Evolutionary conservation across 2,113 vertebrate species (phyloP).

Genomic region (Etheostoma cragini): DNA sequence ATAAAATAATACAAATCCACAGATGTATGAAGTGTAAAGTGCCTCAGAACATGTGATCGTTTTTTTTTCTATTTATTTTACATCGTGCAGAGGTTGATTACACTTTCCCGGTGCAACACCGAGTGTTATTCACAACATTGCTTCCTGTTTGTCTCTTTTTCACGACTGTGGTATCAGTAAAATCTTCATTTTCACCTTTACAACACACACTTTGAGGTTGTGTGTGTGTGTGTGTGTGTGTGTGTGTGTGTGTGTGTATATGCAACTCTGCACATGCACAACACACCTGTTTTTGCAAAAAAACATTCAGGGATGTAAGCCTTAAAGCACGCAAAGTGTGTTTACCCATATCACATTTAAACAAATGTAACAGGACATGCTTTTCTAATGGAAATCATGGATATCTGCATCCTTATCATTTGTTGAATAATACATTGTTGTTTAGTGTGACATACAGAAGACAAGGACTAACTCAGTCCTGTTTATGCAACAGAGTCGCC

Average conservation of each 20-base stretch:
- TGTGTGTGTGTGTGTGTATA: not conserved
- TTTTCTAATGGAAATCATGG: not conserved
- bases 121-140: conserved; percentile 29
- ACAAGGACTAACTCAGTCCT: not conserved
- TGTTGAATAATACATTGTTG: not conserved
- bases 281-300: conserved; percentile 32
- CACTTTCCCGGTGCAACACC: conserved; percentile 27
- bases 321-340: not conserved
- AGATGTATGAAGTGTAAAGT: not conserved
- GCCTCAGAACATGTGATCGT: not conserved
- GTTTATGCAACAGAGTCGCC: not conserved
- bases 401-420: not conserved
- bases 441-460: not conserved
- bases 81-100: conserved; percentile 8
- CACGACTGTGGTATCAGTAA: conserved; percentile 49
- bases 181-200: conserved; percentile 62
- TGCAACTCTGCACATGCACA: conserved; percentile 17
- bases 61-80: not conserved
- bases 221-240: not conserved
- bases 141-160: conserved; percentile 80
- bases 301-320: not conserved
- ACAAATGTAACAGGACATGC: not conserved
- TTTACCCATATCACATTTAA: not conserved
- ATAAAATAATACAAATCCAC: not conserved
- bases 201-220: conserved; percentile 35